Percentiles rank a stretch among this genome's conserved stretches.
Conservation (phyloP, 2,113 vertebrate species). For the Thermophis baileyi region DNA sequence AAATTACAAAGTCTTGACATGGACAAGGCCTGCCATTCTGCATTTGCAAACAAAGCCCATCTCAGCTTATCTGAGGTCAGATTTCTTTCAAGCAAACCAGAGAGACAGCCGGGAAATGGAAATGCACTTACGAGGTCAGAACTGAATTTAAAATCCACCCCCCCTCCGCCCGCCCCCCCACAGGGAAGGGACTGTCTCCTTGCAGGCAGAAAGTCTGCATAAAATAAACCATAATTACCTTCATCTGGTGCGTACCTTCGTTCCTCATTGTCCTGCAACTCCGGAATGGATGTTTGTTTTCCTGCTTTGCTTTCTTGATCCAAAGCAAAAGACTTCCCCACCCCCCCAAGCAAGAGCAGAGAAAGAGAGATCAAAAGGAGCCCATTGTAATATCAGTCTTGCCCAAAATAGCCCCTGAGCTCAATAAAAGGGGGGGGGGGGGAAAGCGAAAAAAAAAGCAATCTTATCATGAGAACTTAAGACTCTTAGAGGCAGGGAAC, state of each 20-base stretch:
- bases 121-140: not conserved
- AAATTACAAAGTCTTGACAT: no score
- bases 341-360: conserved; percentile 1
- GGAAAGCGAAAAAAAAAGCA: not conserved
- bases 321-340: not conserved
- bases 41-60: not conserved
- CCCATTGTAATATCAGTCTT: conserved; percentile 1
- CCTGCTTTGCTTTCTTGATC: fast-evolving
- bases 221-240: not conserved
- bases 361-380: not conserved
- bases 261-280: fast-evolving
- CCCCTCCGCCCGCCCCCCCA: no score
- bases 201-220: not conserved
- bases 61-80: not conserved
- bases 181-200: not conserved
- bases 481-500: not conserved
- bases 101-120: not conserved
- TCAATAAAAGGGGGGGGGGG: not conserved
- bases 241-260: fast-evolving
- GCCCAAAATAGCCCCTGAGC: not conserved
- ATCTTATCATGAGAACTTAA: not conserved
- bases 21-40: not conserved
- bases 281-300: not conserved
- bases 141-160: not conserved
- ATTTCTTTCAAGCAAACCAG: not conserved